Conservation (phyloP, 2,888 invertebrate genomes). For the Phasia obesa region DNA sequence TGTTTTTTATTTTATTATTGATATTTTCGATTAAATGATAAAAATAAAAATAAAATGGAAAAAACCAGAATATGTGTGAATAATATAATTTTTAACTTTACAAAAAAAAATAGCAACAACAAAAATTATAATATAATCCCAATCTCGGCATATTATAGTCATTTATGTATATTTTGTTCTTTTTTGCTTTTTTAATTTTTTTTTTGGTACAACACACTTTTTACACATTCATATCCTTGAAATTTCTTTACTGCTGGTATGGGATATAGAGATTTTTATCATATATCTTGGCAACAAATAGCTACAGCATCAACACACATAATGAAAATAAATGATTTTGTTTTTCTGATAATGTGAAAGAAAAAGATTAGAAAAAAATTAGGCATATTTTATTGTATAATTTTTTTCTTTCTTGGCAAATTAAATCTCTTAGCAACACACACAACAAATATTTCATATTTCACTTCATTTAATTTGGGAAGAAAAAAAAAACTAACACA, state of each 20-base stretch:
- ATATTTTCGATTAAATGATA: constrained; percentile 43
- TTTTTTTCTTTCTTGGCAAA: constrained; percentile 44
- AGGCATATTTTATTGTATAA: constrained; percentile 30
- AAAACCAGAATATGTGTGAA: constrained; percentile 50
- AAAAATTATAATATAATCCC: constrained; percentile 37
- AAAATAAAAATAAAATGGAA: constrained; percentile 1
- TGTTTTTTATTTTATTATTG: constrained; percentile 27
- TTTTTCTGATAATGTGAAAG: constrained; percentile 9
- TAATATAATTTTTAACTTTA: constrained; percentile 45
- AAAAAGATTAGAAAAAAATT: not conserved
- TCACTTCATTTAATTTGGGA: constrained; percentile 1
- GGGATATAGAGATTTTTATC: constrained; percentile 39
- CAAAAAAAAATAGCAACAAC: constrained; percentile 10
- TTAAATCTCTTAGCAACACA: constrained; percentile 40
- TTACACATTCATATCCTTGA: constrained; percentile 36
- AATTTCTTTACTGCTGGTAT: constrained; percentile 1
- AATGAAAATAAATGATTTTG: constrained; percentile 47
- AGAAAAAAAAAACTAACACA: not conserved
- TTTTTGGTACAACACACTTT: not conserved
- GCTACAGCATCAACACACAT: constrained; percentile 18
- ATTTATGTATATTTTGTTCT: constrained; percentile 45
- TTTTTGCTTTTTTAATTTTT: not conserved
- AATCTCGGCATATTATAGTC: constrained; percentile 27
- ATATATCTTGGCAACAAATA: constrained; percentile 52
- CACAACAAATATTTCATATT: constrained; percentile 1